phyloP scores from a whole-genome alignment of 30 jellyfish, hydroid and myxozoan species.

The Clytia hemisphaerica region DNA sequence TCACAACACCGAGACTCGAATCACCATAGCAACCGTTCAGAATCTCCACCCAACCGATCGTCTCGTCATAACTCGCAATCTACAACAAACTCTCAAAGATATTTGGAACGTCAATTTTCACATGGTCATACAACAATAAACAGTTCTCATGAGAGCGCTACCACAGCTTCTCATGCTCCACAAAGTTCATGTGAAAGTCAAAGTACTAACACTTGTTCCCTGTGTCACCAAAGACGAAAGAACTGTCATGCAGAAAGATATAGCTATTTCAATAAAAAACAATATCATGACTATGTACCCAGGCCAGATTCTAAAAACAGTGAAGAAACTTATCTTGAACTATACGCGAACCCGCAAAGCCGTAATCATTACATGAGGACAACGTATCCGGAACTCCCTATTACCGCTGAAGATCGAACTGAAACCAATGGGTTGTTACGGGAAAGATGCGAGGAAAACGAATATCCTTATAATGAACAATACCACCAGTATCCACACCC shows the following conservation, averaged over 20 bases:
- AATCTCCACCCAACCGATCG: slow-evolving; percentile 10
- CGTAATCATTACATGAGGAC: too few species aligned
- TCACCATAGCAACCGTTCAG: not conserved
- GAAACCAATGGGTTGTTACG: too few species aligned
- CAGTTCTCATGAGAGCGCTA: not conserved
- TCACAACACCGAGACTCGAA: not conserved
- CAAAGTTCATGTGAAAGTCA: not conserved
- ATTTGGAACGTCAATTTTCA: too few species aligned
- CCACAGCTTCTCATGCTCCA: not conserved
- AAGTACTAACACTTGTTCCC: not conserved
- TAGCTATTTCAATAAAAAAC: not conserved
- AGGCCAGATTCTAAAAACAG: not conserved
- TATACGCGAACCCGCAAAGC: not conserved
- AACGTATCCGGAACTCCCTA: too few species aligned
- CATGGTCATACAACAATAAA: too few species aligned
- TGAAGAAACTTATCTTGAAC: not conserved
- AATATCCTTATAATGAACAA: too few species aligned
- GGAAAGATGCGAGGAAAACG: too few species aligned
- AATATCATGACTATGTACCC: not conserved
- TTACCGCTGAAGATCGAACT: too few species aligned
- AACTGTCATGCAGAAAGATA: not conserved
- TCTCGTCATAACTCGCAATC: not conserved
- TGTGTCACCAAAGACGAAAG: slow-evolving; percentile 4
- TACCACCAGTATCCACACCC: too few species aligned
- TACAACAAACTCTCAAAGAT: not conserved